Base-by-base conservation (phyloP, 1,140 invertebrate species). In the Magallana ariakensis region DNA sequence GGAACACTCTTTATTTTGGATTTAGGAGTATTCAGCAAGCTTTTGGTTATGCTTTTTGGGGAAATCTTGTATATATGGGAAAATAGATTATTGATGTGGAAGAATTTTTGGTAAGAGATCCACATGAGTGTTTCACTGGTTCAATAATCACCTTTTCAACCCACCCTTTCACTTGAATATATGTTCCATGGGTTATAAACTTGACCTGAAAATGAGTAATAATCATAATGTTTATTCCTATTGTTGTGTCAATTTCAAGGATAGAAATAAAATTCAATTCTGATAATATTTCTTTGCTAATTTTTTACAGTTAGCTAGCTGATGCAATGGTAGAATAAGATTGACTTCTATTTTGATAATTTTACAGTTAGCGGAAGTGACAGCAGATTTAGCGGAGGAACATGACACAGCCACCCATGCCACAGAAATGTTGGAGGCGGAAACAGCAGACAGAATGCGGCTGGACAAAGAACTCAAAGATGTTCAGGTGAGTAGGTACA, bases 311-410 rank as follows among this genome's bases (percentile, higher is more conserved):
- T n/a, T n/a, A n/a, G n/a, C n/a, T n/a, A n/a, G n/a, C n/a, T n/a
- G n/a, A n/a, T n/a, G n/a, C n/a, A n/a, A n/a, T n/a, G n/a, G n/a
- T n/a, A n/a, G n/a, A n/a, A n/a, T n/a, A n/a, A n/a, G 0, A 1
- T 1, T 46, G 33, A 33, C 33, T 0, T 46, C 2, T 46, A 33
- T 1, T 33, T 46, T 46, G 5, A 46, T 46, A n/a, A 46, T 46
- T 46, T 0, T 0, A 46, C 0, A 99, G 98, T 94, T 99, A 93
- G 97, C 97, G 91, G 98, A 99, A 94, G 96, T 98, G 94, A 97
- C 97, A 58, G 97, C 97, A 56, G 98, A 99, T 93, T 95, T 98
- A 85, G 96, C 97, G 4, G 98, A 99, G 92, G 98, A 99, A 94
- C 97, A 98, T 90, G 97, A 97, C 10, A 97, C 97, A 0, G 97